Conservation (phyloP, 2,797 vertebrate genomes). For the Psittacula derbiana region DNA sequence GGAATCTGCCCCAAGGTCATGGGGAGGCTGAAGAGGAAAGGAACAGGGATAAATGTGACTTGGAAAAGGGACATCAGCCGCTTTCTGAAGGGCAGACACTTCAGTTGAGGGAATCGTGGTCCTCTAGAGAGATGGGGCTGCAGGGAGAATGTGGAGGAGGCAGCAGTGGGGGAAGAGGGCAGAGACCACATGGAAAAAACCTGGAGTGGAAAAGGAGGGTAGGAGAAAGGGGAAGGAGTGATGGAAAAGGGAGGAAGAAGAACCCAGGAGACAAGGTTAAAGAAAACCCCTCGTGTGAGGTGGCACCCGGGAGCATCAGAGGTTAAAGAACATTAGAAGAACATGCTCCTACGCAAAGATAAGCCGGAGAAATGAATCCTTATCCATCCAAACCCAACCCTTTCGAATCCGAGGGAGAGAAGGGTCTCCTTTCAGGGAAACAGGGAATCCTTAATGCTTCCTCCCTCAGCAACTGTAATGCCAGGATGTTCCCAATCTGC, state of each 20-base stretch:
- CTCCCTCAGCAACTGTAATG: slow-evolving; percentile 80
- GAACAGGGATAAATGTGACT: fast-evolving
- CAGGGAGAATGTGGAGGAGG: neutral
- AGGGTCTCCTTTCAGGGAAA: slow-evolving; percentile 78
- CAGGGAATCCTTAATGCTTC: slow-evolving; percentile 79
- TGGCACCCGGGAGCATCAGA: neutral
- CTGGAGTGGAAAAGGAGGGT: neutral
- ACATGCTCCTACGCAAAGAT: slow-evolving; percentile 63
- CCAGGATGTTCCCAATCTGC: slow-evolving; percentile 87
- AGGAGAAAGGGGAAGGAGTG: neutral
- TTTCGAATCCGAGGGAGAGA: slow-evolving; percentile 57
- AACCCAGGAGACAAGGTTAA: neutral
- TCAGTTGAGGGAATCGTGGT: fast-evolving
- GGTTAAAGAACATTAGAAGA: slow-evolving; percentile 28
- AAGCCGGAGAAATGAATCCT: slow-evolving; percentile 78
- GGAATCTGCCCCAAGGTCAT: slow-evolving; percentile 42
- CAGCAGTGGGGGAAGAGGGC: neutral
- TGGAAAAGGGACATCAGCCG: neutral
- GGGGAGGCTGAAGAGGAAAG: slow-evolving; percentile 65
- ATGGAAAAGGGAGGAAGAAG: neutral
- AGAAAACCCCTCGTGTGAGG: neutral
- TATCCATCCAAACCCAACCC: slow-evolving; percentile 75
- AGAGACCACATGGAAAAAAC: neutral
- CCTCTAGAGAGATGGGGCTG: neutral
- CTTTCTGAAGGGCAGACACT: neutral